Base-by-base conservation (phyloP, 1,140 invertebrate species). In the Neodiprion fabricii region DNA sequence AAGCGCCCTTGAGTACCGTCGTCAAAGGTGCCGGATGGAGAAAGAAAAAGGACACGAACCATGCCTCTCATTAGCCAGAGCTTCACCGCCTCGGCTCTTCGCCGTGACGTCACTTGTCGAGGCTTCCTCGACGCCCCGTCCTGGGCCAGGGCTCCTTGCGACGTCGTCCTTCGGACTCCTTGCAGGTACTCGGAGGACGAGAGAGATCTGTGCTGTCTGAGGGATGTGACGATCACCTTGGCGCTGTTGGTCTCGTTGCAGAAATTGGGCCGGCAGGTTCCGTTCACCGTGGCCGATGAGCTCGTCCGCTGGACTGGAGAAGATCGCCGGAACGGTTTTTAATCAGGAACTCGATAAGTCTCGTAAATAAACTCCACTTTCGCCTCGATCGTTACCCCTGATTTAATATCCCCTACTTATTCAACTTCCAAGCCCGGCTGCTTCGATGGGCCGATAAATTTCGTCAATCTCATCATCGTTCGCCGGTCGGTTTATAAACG, bases 11-110 rank as follows among this genome's bases (percentile, higher is more conserved):
- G 28, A 40, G 5, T 5, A 5, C 1, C 28, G 28, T 40, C 28
- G 28, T 40, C 28, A 40, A 40, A 40, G 28, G 28, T 40, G 28
- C 28, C 5, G 28, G 28, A 40, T 40, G 5, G 5, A 5, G 28
- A 40, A 40, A 40, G 28, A 40, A 40, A 40, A 40, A 40, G 2
- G 1, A 40, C 53, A 61, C 53, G 11, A 17, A 85, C 84, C 78
- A 85, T 82, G 72, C 83, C 82, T 72, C 81, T 81, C 61, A 84
- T 80, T n/a, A 85, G 76, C 84, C 83, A 85, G 50, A 85, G 79
- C 74, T 85, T 85, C 40, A 85, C 84, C 7, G 83, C 75, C 66
- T 80, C 78, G 17, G 79, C 74, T 67, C 79, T 74, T 70, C 67
- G 67, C 48, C 71, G 70, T 9, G 48, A 71, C 14, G 48, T 48